Evolutionary conservation across 2,113 vertebrate species (phyloP).

Genomic region (Labeo catla): DNA sequence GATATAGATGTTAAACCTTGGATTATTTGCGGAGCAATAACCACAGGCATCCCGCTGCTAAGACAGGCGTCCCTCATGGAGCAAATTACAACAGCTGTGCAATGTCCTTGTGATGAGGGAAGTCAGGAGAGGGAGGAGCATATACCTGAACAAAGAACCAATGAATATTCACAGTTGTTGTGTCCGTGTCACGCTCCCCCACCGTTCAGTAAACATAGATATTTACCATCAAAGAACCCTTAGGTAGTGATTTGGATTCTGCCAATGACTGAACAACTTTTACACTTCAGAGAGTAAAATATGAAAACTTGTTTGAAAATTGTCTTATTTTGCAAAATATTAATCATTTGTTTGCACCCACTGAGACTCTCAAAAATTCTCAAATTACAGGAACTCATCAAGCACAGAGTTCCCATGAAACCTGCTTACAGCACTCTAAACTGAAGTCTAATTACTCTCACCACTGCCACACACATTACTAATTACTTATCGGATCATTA

Average conservation of each 20-base stretch:
- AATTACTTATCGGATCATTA: slow-evolving; percentile 55
- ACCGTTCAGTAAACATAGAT: not conserved
- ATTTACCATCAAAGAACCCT: not conserved
- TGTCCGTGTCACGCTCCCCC: not conserved
- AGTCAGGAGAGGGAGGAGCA: not conserved
- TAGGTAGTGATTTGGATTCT: not conserved
- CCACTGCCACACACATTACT: slow-evolving; percentile 45
- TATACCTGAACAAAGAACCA: not conserved
- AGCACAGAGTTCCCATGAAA: slow-evolving; percentile 28
- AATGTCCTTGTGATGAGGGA: slow-evolving; percentile 60
- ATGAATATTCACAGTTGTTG: not conserved
- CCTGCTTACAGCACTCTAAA: slow-evolving; percentile 24
- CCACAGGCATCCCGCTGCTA: slow-evolving; percentile 63
- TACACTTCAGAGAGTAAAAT: not conserved
- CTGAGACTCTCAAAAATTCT: slow-evolving; percentile 16
- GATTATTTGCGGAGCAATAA: slow-evolving; percentile 67
- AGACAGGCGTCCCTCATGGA: slow-evolving; percentile 60
- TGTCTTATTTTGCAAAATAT: not conserved
- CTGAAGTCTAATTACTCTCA: slow-evolving; percentile 35
- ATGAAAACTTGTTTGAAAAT: not conserved
- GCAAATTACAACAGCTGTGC: slow-evolving; percentile 64
- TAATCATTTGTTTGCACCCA: not conserved
- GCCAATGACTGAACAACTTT: not conserved
- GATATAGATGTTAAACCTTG: slow-evolving; percentile 60
- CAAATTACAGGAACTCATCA: not conserved